Evolutionary conservation across 2,113 vertebrate species (phyloP), one percentile per base, ranked within the genome.

Genomic region (Ptyas mucosa): DNA sequence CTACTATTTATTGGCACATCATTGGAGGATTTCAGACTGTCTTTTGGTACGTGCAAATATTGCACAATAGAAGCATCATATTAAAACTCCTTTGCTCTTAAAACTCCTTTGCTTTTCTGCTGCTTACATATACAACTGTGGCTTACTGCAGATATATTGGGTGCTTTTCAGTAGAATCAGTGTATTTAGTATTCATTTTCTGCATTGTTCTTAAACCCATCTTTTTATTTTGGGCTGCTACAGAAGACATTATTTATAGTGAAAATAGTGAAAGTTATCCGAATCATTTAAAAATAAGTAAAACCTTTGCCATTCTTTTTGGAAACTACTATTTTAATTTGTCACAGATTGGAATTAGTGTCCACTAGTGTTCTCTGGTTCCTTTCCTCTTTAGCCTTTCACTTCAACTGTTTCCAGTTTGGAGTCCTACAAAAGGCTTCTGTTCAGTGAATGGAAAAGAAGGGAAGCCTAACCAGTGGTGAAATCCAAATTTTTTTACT

Each of bases 401-500:
- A 23, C 94, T 92, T 96, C 58, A 14, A 46, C 94, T 93, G 0
- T 46, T 96, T 97, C 96, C 97, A 96, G 97, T 94, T 91, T 95
- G 93, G 93, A 90, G 58, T 23, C 92, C 90, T 93, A 95, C 93
- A 91, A 94, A 95, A 96, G 96, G 95, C 95, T 96, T 96, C 94
- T 94, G 95, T 96, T 97, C 97, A 97, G 97, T 97, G 96, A 97
- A 95, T 94, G 92, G 95, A 89, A 93, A 91, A 96, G 95, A 96
- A 53, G 96, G 93, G 85, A 94, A 95, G 89, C 94, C 95, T 93
- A 87, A 23, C 85, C 92, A 46, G 43, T 46, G 43, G 43, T 0
- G 4, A 46, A 46, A 46, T 46, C 43, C 43, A 46, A 46, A 4
- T 46, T 46, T 46, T 46, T 46, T 46, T 46, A 46, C 43, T 46